Evolutionary conservation across 2,888 invertebrate genomes (phyloP).

Genomic region (Germaria angustata): DNA sequence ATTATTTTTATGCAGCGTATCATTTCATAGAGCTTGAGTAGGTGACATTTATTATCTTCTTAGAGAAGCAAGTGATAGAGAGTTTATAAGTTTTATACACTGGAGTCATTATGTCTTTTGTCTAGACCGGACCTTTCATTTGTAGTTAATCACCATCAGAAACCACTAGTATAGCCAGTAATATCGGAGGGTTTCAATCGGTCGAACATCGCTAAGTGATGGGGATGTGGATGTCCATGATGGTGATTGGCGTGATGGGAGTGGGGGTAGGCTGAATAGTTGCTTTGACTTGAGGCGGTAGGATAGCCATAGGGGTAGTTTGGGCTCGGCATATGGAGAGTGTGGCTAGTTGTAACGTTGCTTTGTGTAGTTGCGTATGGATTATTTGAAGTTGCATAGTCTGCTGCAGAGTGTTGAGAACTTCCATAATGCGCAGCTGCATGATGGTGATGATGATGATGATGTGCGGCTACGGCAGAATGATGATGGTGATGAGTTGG

Average conservation of each 20-base stretch:
- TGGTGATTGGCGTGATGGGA: conserved; percentile 57
- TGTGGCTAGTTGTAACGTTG: conserved; percentile 79
- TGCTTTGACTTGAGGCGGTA: conserved; percentile 67
- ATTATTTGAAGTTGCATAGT: conserved; percentile 71
- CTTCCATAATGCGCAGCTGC: conserved; percentile 68
- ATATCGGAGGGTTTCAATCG: conserved; percentile 81
- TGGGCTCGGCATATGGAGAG: conserved; percentile 85
- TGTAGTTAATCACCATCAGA: conserved; percentile 75
- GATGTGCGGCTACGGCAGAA: conserved; percentile 70
- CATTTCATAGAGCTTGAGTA: conserved; percentile 4
- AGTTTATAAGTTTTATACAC: conserved; percentile 14
- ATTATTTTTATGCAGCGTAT: neutral
- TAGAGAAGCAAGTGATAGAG: neutral
- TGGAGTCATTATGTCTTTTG: conserved; percentile 6
- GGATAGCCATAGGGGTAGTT: conserved; percentile 83
- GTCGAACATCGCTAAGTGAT: conserved; percentile 79
- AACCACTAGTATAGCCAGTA: conserved; percentile 81
- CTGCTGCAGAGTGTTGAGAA: conserved; percentile 78
- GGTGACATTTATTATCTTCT: conserved; percentile 9
- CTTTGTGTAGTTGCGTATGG: conserved; percentile 56
- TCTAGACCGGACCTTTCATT: conserved; percentile 12
- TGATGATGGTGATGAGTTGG: conserved; percentile 72
- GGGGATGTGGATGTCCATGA: conserved; percentile 66
- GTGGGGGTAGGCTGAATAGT: conserved; percentile 63
- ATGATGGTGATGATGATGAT: conserved; percentile 62